Evolutionary conservation across 2,888 invertebrate species (phyloP).

Genomic region (Stenodema calcarata): DNA sequence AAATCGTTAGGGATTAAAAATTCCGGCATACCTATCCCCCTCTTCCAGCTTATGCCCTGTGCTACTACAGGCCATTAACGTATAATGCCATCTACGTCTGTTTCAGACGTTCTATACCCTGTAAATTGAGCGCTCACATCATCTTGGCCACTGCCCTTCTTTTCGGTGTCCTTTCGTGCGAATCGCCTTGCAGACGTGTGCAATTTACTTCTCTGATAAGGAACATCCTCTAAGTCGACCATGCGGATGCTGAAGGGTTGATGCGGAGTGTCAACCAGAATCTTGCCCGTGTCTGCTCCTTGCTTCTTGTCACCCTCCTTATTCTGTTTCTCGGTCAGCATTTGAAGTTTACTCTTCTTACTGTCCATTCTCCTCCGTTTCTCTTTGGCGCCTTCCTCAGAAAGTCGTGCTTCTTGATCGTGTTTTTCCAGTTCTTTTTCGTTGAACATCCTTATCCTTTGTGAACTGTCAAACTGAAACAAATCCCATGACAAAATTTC

Average conservation of each 20-base stretch:
- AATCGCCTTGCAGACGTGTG: constrained; percentile 6
- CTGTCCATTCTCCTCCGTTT: background rate
- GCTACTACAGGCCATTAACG: no score
- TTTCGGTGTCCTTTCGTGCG: background rate
- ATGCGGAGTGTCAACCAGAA: background rate
- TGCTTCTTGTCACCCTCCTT: background rate
- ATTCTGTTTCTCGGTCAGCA: constrained; percentile 9
- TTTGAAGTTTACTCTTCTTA: constrained; percentile 29
- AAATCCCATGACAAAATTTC: background rate
- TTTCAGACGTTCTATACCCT: no score
- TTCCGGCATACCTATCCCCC: no score
- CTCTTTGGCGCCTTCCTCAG: constrained; percentile 1
- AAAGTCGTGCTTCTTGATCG: background rate
- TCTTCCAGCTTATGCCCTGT: no score
- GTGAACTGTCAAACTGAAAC: background rate
- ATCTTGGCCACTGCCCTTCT: background rate
- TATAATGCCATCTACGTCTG: no score
- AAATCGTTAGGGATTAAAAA: no score
- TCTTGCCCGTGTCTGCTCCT: background rate
- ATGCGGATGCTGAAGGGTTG: background rate
- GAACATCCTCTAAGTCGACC: constrained; percentile 36
- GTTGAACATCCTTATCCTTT: background rate
- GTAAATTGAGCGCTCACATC: background rate
- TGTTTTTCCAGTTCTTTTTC: constrained; percentile 22
- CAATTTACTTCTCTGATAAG: constrained; percentile 36